Percentiles rank a stretch among this genome's conserved stretches.
These are phyloP conservation scores for Camelus bactrianus DNA, from an alignment of 2,113 vertebrate genomes.

Conservation along the genomic window DNA sequence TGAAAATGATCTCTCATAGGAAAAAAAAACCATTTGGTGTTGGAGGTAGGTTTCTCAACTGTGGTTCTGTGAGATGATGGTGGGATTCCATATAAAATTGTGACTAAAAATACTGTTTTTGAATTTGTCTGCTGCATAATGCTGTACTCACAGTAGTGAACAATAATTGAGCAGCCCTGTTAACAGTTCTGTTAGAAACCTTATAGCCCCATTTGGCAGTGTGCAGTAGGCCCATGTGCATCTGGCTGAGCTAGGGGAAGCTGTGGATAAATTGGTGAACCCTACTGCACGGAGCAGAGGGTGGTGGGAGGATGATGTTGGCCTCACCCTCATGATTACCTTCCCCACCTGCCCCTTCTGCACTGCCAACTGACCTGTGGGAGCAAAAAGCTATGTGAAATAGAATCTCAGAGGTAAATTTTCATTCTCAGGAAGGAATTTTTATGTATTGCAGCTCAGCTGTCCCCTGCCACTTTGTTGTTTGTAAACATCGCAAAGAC, in stretches of 20 bases:
- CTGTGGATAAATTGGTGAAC: neutral
- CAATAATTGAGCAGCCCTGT: neutral
- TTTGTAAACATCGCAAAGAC: conserved; percentile 37
- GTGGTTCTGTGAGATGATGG: neutral
- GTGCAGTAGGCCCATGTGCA: neutral
- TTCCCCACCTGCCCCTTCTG: neutral
- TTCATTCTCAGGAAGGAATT: neutral
- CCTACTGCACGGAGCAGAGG: no score
- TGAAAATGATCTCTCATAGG: conserved; percentile 66
- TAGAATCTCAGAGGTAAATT: neutral
- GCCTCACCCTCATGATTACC: neutral
- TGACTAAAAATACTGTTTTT: neutral
- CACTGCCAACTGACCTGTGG: neutral
- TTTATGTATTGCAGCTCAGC: neutral
- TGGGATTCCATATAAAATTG: neutral
- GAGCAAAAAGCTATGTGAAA: neutral
- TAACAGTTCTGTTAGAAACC: neutral
- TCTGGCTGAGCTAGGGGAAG: neutral
- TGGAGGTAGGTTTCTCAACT: conserved; percentile 19
- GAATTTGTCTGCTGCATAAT: neutral
- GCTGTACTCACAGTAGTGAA: neutral
- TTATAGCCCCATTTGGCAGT: neutral
- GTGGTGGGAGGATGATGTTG: neutral
- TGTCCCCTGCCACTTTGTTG: neutral
- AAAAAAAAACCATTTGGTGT: neutral